Evolutionary conservation across 1,140 invertebrate genomes (phyloP).

Genomic region (Pissodes strobi): DNA sequence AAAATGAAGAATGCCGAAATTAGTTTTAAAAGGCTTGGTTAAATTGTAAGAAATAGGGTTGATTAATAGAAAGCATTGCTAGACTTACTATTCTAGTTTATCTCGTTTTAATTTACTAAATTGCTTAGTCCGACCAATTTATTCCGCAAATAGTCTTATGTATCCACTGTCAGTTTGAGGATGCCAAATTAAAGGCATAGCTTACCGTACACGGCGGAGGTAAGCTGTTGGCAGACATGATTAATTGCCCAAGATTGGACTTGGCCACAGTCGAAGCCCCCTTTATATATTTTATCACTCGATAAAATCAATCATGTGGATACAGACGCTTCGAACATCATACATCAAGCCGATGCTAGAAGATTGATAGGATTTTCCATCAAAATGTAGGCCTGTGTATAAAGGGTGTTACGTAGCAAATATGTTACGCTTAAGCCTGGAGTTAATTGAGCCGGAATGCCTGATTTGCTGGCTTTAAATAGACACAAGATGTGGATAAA

Average conservation of each 20-base stretch:
- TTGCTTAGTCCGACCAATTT: background rate
- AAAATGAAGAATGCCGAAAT: too few species aligned
- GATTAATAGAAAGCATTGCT: background rate
- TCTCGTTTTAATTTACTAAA: too few species aligned
- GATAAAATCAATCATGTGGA: constrained; percentile 22
- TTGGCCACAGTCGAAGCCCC: constrained; percentile 9
- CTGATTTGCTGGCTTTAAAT: background rate
- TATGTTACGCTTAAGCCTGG: background rate
- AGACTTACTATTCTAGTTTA: too few species aligned
- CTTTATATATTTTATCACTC: constrained; percentile 18
- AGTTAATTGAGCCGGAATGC: constrained; percentile 8
- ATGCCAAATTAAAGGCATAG: background rate
- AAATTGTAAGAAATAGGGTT: background rate
- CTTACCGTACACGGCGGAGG: background rate
- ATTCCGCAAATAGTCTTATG: background rate
- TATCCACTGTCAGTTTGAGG: background rate
- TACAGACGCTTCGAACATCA: background rate
- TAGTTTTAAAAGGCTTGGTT: background rate
- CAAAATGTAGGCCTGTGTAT: background rate
- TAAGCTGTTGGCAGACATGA: constrained; percentile 6
- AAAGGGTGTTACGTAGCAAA: background rate
- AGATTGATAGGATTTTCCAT: constrained; percentile 16
- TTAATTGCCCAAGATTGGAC: constrained; percentile 19
- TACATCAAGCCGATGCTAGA: constrained; percentile 11
- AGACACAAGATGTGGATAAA: too few species aligned